Evolutionary conservation across 2,888 invertebrate species (phyloP).

Genomic region (Ectemnius lituratus): DNA sequence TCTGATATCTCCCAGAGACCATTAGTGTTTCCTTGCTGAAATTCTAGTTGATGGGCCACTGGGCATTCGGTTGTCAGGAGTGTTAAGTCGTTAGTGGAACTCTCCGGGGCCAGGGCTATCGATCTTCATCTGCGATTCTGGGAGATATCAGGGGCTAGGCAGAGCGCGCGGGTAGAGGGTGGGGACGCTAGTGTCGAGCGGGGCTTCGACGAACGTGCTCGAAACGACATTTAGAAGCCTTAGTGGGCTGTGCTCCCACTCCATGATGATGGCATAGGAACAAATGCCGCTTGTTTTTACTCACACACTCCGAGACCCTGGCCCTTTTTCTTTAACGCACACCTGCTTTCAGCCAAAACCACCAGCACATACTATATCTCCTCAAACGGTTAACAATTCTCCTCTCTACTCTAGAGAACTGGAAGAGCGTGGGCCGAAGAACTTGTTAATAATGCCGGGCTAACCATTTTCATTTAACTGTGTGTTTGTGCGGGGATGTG

Average conservation of each 20-base stretch:
- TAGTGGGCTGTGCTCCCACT: constrained; percentile 26
- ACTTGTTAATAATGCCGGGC: too few relatives aligned
- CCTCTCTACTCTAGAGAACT: too few relatives aligned
- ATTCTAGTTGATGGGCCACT: too few relatives aligned
- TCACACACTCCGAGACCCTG: constrained; percentile 43
- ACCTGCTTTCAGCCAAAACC: not conserved
- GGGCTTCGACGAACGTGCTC: constrained; percentile 49
- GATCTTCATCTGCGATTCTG: constrained; percentile 34
- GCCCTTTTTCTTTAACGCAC: constrained; percentile 35
- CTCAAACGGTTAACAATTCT: too few relatives aligned
- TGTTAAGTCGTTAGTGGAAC: constrained; percentile 1
- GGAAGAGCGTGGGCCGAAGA: not conserved
- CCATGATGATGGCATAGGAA: constrained; percentile 39
- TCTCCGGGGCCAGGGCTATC: not conserved
- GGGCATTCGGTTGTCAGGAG: not conserved
- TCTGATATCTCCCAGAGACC: too few relatives aligned
- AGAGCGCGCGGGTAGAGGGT: constrained; percentile 12
- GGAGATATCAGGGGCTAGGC: constrained; percentile 39
- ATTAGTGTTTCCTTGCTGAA: too few relatives aligned
- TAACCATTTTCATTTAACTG: too few relatives aligned
- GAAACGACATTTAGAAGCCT: constrained; percentile 56
- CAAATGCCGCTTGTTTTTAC: constrained; percentile 57
- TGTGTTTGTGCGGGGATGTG: too few relatives aligned
- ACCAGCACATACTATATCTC: too few relatives aligned
- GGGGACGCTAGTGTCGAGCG: constrained; percentile 26